Base-by-base conservation (phyloP, 2,797 vertebrate genomes). In the Danionella dracula region DNA sequence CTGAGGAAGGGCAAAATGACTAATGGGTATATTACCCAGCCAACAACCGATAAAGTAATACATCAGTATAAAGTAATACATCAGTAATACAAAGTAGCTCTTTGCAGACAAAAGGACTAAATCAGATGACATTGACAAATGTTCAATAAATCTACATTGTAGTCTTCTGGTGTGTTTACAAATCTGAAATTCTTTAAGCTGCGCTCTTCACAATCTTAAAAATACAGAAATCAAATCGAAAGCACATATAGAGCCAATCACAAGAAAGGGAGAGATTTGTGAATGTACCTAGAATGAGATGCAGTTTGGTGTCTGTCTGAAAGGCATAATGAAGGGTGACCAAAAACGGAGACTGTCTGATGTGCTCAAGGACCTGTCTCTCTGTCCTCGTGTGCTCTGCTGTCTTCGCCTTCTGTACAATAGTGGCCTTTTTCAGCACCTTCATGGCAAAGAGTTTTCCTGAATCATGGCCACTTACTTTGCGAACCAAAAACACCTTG, bases 391-490 rank as follows among this genome's bases (percentile, higher is more conserved):
- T 98, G 82, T 98, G 96, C 59, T 99, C 96, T 0, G 95, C 91
- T 1, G 95, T 99, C 89, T 99, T 99, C 44, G 95, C 93, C 85
- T 99, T 99, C 75, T 98, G 97, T 60, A 99, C 90, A 9, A 98
- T 97, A 1, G 95, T 96, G 73, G 97, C 97, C 82, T 99, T 99
- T 85, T 97, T 99, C 87, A 99, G 83, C 12, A 99, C 96, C 81
- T 99, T 99, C 97, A 99, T 99, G 70, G 96, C 97, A 16, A 97
- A 99, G 60, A 98, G 89, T 74, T 95, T 94, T 48, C 94, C 92
- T 2, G 93, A 78, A 76, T 98, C 93, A 0, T 99, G 96, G 8
- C 97, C 95, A 0, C 95, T 99, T 74, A 99, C 88, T 82, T 99
- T 98, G 67, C 96, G 90, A 62, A 99, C 97, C 17, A 98, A 86